phyloP scores from a whole-genome alignment of 2,888 invertebrate species.

The Taenaris catops region DNA sequence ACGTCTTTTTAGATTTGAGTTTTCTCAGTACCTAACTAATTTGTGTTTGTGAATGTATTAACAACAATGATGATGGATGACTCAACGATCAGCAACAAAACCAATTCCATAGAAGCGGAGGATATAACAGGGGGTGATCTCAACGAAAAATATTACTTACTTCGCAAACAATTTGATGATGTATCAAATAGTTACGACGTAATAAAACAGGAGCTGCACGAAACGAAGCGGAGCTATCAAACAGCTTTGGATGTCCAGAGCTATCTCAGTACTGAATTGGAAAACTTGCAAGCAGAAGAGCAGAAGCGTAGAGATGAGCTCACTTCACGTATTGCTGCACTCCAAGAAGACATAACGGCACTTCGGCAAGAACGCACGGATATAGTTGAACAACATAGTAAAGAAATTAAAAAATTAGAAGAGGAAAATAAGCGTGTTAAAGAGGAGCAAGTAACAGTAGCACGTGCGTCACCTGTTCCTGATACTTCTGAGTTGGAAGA shows the following conservation, averaged over 20 bases:
- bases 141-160: constrained; percentile 55
- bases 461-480: constrained; percentile 44
- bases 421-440: constrained; percentile 49
- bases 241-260: constrained; percentile 66
- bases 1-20: no score
- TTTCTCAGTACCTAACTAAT: no score
- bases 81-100: constrained; percentile 67
- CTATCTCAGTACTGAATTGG: constrained; percentile 61
- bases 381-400: constrained; percentile 43
- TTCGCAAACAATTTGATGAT: constrained; percentile 61
- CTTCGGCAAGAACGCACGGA: constrained; percentile 53
- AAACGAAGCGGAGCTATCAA: constrained; percentile 58
- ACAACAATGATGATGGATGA: constrained; percentile 50
- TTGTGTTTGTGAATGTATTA: not conserved
- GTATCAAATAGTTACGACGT: constrained; percentile 53
- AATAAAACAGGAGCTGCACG: constrained; percentile 66
- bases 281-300: constrained; percentile 57
- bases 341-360: constrained; percentile 61
- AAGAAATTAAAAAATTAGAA: constrained; percentile 51
- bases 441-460: constrained; percentile 47
- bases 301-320: constrained; percentile 44
- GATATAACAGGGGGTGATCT: constrained; percentile 60
- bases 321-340: constrained; percentile 40
- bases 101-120: constrained; percentile 52
- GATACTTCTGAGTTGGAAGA: constrained; percentile 61